Base-by-base conservation (phyloP, 2,113 vertebrate genomes). In the Collichthys lucidus region DNA sequence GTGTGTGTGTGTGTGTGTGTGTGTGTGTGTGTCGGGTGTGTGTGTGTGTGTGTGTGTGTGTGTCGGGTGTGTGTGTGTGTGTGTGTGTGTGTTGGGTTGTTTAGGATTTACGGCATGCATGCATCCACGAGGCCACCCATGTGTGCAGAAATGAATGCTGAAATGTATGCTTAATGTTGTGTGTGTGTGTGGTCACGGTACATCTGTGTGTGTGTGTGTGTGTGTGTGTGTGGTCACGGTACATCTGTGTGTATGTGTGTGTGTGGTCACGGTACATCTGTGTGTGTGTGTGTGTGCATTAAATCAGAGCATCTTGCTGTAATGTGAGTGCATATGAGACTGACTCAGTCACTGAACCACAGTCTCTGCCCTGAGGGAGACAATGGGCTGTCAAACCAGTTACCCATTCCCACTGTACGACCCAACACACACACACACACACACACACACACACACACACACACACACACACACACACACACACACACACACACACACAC, bases 381-480 rank as follows among this genome's bases (percentile, higher is more conserved):
- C 83, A 79, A 80, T 71, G 78, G 86, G 74, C 91, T 90, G 86
- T 92, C 91, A 88, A 76, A 86, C 65, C 73, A 79, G 59, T 75
- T 79, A 79, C 65, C 55, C 64, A 10, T 68, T 62, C 29, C 55
- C 49, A 75, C 74, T 67, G 44, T 60, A 29, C 9, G 40, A 22
- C 35, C 0, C 26, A 24, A 20, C 35, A 22, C 17, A 65, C 53
- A 24, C 7, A 49, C 47, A 29, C 29, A 20, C 35, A 22, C 17
- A 65, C 53, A 24, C 7, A 49, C 47, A 29, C 67, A 46, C 55
- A 55, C 17, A 50, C 8, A 44, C 14, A 2, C 63, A 26, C 20
- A 62, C n/a, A 53, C n/a, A 64, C 2, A n/a, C 60, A 66, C 69
- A 64, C 11, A 10, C 49, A 60, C n/a, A 53, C n/a, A 64, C 2